phyloP scores from a whole-genome alignment of 64 coral and sea anemone species.

The Actinia tenebrosa region DNA sequence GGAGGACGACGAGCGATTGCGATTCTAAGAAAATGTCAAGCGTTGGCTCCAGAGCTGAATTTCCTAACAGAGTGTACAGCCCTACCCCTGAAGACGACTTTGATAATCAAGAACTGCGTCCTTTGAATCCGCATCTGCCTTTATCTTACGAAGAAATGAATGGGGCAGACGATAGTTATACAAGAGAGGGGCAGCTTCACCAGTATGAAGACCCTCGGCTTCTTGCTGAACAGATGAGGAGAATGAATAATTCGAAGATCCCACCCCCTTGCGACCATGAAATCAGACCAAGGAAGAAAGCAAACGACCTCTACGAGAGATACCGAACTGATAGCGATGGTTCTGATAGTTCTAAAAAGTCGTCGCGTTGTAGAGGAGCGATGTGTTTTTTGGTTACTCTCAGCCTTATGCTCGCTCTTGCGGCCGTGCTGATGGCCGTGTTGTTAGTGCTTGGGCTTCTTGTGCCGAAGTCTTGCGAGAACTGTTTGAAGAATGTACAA shows the following conservation, averaged over 20 bases:
- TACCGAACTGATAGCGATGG: constrained; percentile 20
- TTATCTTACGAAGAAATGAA: constrained; percentile 69
- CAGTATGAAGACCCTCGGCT: constrained; percentile 53
- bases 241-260: not conserved
- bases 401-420: constrained; percentile 12
- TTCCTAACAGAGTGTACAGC: constrained; percentile 44
- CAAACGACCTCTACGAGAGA: constrained; percentile 46
- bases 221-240: constrained; percentile 14
- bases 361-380: not conserved
- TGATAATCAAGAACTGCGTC: not conserved
- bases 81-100: constrained; percentile 33
- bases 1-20: not conserved
- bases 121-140: constrained; percentile 19
- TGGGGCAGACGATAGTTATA: not conserved
- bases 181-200: not conserved
- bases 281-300: constrained; percentile 41
- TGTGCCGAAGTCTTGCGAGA: not conserved
- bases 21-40: constrained; percentile 28
- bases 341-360: constrained; percentile 1
- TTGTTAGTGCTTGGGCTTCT: constrained; percentile 22
- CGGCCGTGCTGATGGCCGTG: constrained; percentile 4
- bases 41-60: constrained; percentile 40
- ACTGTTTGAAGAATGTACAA: constrained; percentile 31
- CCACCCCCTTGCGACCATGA: constrained; percentile 24
- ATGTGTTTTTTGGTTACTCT: constrained; percentile 17